Evolutionary conservation across 1,140 invertebrate species (phyloP).

Genomic region (Campoletis sonorensis): DNA sequence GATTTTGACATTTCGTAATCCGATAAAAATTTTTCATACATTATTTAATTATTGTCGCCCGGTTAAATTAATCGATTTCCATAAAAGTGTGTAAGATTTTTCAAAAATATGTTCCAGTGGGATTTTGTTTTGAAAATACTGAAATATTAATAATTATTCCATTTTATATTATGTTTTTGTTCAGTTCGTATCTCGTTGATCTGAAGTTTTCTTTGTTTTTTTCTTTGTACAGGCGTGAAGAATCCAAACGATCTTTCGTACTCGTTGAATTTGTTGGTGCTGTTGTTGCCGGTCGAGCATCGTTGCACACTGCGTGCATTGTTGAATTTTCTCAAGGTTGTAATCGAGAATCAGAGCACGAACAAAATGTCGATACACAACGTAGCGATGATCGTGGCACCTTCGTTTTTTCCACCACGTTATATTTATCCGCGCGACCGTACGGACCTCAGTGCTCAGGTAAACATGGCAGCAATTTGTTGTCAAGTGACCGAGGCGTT

Average conservation of each 20-base stretch:
- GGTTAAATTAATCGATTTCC: too few relatives aligned
- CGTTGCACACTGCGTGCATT: conserved; percentile 88
- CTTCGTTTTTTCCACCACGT: conserved; percentile 91
- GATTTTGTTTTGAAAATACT: too few relatives aligned
- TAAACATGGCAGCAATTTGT: conserved; percentile 89
- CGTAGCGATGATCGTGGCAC: conserved; percentile 94
- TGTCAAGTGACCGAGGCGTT: conserved; percentile 88
- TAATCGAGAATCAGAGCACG: conserved; percentile 82
- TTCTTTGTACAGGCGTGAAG: conserved; percentile 66
- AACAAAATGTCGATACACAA: conserved; percentile 96
- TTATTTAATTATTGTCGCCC: too few relatives aligned
- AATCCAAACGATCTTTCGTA: conserved; percentile 69
- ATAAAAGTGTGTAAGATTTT: too few relatives aligned
- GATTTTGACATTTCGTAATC: too few relatives aligned
- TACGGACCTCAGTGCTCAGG: conserved; percentile 81
- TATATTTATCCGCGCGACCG: conserved; percentile 78
- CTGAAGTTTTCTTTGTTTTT: conserved; percentile 44
- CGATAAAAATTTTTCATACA: too few relatives aligned
- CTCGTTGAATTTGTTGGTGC: conserved; percentile 87
- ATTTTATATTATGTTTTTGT: conserved; percentile 36
- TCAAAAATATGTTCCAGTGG: too few relatives aligned
- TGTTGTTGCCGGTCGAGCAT: conserved; percentile 89
- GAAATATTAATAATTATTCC: neutral
- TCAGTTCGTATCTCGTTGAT: conserved; percentile 33
- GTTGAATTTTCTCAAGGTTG: conserved; percentile 84